Conservation (phyloP, 2,113 vertebrate genomes). For the Pterocles burchelli region DNA sequence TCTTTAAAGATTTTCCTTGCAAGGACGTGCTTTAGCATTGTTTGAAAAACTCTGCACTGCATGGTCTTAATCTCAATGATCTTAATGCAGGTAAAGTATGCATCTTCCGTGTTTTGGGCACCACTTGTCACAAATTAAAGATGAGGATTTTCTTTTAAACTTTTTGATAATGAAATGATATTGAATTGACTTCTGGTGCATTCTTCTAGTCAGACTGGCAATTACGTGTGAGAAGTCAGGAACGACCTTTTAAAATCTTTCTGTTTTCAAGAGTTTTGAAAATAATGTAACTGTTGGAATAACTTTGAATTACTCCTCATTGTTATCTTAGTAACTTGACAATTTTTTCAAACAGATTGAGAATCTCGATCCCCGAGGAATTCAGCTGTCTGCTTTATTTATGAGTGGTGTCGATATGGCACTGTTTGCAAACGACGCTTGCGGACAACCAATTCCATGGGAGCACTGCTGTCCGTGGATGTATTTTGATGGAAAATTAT, state of each 20-base stretch:
- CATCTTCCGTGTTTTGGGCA: too few relatives aligned
- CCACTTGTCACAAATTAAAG: neutral
- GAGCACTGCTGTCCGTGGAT: conserved; percentile 98
- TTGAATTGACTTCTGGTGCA: neutral
- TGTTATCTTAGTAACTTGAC: neutral
- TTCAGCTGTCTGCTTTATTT: conserved; percentile 93
- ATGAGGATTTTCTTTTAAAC: neutral
- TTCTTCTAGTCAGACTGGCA: neutral
- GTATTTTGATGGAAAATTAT: conserved; percentile 96
- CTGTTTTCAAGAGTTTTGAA: neutral
- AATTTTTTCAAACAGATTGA: conserved; percentile 83
- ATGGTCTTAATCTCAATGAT: neutral
- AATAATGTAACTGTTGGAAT: neutral
- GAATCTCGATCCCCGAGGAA: conserved; percentile 90
- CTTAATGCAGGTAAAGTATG: neutral
- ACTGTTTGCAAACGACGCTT: conserved; percentile 91
- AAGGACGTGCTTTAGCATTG: neutral
- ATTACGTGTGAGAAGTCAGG: neutral
- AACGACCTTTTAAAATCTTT: neutral
- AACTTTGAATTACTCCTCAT: neutral
- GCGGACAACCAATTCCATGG: conserved; percentile 94
- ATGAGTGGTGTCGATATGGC: conserved; percentile 98
- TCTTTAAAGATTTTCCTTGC: neutral
- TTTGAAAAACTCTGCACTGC: neutral
- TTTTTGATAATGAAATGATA: neutral